Percentiles rank a stretch among this genome's conserved stretches.
phyloP scores from a whole-genome alignment of 2,888 invertebrate species.

The Spodoptera exigua region DNA sequence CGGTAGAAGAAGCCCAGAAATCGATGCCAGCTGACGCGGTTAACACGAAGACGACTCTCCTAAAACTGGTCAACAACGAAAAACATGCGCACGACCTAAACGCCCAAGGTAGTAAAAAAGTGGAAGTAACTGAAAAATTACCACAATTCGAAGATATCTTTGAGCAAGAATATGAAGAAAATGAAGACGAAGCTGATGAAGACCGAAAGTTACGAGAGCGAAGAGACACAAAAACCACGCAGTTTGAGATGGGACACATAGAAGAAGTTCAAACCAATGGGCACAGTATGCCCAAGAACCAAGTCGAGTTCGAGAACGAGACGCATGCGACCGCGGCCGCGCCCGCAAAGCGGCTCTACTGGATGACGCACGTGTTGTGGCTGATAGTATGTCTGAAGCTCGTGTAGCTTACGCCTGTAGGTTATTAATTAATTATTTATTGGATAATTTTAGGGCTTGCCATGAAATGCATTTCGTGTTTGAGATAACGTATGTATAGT shows the following conservation, averaged over 20 bases:
- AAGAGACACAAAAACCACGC: constrained; percentile 76
- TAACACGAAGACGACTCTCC: constrained; percentile 72
- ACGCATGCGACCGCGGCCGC: constrained; percentile 44
- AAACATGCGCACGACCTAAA: constrained; percentile 64
- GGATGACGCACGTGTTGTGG: constrained; percentile 68
- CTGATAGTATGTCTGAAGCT: constrained; percentile 67
- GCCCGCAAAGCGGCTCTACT: constrained; percentile 51
- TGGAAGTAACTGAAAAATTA: constrained; percentile 58
- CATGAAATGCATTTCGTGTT: constrained; percentile 84
- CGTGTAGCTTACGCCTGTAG: constrained; percentile 65
- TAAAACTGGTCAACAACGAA: constrained; percentile 78
- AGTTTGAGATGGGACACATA: constrained; percentile 73
- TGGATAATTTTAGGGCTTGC: constrained; percentile 82
- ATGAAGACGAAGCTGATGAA: constrained; percentile 60
- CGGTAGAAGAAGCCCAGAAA: constrained; percentile 60
- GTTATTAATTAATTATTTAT: constrained; percentile 80
- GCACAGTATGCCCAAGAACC: constrained; percentile 69
- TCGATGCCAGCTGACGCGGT: constrained; percentile 1
- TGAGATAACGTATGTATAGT: constrained; percentile 41
- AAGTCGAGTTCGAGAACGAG: constrained; percentile 71
- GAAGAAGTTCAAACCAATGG: constrained; percentile 68
- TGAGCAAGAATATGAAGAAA: constrained; percentile 61
- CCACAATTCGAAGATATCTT: constrained; percentile 20
- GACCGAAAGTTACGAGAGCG: constrained; percentile 58
- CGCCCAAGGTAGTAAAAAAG: constrained; percentile 70